These are phyloP conservation scores for Amyelois transitella DNA, from an alignment of 1,140 invertebrate species.

Conservation along the genomic window DNA sequence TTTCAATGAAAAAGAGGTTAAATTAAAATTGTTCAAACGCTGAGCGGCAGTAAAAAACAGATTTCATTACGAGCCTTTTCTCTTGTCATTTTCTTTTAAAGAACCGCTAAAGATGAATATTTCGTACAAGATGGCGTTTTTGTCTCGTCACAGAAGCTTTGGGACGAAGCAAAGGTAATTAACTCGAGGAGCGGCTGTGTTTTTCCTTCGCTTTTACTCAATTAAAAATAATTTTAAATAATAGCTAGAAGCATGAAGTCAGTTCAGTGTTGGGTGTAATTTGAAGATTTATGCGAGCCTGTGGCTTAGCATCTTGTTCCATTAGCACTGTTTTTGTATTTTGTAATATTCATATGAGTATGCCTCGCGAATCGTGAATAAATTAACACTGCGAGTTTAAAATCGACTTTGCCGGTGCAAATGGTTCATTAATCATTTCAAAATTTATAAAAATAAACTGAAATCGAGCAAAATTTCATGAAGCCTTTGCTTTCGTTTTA, in stretches of 20 bases:
- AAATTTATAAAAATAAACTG: no score
- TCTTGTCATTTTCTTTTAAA: conserved; percentile 57
- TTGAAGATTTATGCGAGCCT: conserved; percentile 43
- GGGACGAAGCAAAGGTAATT: conserved; percentile 41
- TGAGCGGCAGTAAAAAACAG: conserved; percentile 54
- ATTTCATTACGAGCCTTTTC: conserved; percentile 66
- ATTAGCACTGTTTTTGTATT: conserved; percentile 54
- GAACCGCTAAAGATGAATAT: conserved; percentile 39
- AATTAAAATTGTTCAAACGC: conserved; percentile 60
- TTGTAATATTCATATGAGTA: no score
- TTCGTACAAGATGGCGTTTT: conserved; percentile 31
- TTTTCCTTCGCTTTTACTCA: conserved; percentile 64
- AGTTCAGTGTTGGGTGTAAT: conserved; percentile 53
- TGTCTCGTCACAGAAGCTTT: conserved; percentile 43
- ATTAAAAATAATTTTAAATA: conserved; percentile 73
- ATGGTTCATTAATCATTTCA: not conserved
- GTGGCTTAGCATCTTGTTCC: conserved; percentile 66
- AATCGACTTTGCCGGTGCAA: not conserved
- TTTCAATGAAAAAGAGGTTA: conserved; percentile 69
- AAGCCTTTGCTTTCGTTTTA: no score
- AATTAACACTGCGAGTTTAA: conserved; percentile 30
- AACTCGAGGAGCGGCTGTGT: conserved; percentile 51
- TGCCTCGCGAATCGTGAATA: conserved; percentile 56
- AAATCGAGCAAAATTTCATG: no score
- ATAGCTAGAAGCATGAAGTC: conserved; percentile 51